Conservation (phyloP, 2,113 vertebrate species). For the Carettochelys insculpta region DNA sequence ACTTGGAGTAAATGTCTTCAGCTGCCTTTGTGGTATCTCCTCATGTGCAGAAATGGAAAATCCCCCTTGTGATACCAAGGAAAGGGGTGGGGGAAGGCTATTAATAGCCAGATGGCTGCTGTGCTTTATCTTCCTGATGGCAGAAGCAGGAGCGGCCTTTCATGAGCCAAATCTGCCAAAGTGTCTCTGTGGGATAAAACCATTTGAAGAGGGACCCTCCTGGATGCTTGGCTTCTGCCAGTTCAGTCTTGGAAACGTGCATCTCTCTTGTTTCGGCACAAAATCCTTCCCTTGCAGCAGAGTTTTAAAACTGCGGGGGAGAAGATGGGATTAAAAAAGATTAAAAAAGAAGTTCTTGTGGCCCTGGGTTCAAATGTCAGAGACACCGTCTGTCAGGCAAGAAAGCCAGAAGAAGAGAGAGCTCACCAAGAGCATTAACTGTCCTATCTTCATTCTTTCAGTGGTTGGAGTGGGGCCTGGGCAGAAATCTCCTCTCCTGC, state of each 20-base stretch:
- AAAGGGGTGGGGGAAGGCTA: background rate
- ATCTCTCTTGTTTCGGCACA: background rate
- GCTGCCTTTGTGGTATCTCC: rapidly evolving
- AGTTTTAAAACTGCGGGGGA: background rate
- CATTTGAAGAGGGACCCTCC: background rate
- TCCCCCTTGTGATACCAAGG: rapidly evolving
- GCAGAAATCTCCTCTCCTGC: background rate
- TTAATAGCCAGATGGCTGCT: background rate
- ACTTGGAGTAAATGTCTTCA: background rate
- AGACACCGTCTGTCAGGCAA: background rate
- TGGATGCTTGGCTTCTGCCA: background rate
- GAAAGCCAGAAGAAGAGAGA: background rate
- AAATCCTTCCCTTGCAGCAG: background rate
- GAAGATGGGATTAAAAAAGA: background rate
- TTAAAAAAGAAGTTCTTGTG: background rate
- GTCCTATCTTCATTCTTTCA: background rate
- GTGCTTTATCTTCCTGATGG: background rate
- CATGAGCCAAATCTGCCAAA: background rate
- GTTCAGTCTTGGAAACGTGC: background rate
- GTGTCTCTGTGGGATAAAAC: background rate
- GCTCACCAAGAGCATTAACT: background rate
- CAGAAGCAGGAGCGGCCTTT: background rate
- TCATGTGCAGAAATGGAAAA: background rate
- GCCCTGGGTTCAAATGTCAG: background rate
- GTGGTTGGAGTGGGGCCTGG: background rate